Base-by-base conservation (phyloP, 2,113 vertebrate species). In the Nothobranchius furzeri region DNA sequence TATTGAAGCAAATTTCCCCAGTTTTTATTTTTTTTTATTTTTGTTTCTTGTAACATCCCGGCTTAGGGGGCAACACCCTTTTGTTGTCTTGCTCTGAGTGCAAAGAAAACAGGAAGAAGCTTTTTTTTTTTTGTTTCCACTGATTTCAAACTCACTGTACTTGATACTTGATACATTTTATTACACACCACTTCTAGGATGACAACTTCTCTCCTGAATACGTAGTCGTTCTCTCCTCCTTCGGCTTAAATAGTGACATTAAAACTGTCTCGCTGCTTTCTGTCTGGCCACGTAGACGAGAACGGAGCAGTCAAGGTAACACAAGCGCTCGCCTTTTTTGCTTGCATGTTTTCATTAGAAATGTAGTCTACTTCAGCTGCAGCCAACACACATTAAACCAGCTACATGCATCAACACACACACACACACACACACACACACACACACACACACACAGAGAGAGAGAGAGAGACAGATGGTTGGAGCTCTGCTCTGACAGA, bases 401-500 rank as follows among this genome's bases (percentile, higher is more conserved):
- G 64, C 75, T 53, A 78, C 60, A 70, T 63, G 54, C 78, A 71
- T 78, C 15, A 47, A 67, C 60, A 72, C 60, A 57, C 64, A 75
- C 36, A 20, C 58, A 12, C 62, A 62, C 68, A 70, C 47, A n/a
- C 47, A 50, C 15, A 49, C 53, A 63, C 48, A 73, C 53, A 81
- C 62, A 62, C 68, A 70, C 47, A n/a, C 47, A 50, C 15, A 49
- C 53, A 63, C 48, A 73, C 53, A 81, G n/a, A n/a, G n/a, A n/a
- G n/a, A n/a, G n/a, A n/a, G n/a, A n/a, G n/a, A n/a, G n/a, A n/a
- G 82, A 81, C 90, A 92, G 91, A 93, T 90, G 90, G 90, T 85
- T 88, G 88, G 78, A 80, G 71, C 85, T 61, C 58, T 59, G 79
- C 76, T 80, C 68, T 82, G 81, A 88, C 87, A 78, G 76, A 81